Evolutionary conservation across 2,113 vertebrate species (phyloP).

Genomic region (Thalassarche chlororhynchos): DNA sequence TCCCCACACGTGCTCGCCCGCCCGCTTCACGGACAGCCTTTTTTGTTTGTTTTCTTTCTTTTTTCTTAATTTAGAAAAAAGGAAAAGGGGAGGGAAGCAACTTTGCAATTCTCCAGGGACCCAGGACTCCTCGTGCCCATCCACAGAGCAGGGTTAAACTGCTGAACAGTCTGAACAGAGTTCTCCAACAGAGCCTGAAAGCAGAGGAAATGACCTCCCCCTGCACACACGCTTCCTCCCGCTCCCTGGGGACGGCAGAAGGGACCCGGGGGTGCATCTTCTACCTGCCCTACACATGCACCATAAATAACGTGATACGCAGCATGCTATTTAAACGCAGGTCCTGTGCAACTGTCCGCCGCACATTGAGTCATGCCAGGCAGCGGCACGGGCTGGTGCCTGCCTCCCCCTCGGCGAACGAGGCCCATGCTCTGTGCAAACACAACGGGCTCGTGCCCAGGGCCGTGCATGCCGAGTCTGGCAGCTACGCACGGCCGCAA

Average conservation of each 20-base stretch:
- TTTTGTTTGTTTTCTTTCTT: neutral
- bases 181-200: neutral
- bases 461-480: accelerated
- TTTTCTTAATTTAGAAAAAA: neutral
- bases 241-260: neutral
- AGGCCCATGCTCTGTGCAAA: neutral
- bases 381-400: neutral
- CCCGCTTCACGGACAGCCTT: accelerated
- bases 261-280: accelerated
- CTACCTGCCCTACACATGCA: neutral
- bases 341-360: neutral
- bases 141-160: neutral
- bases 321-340: accelerated
- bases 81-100: neutral
- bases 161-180: neutral
- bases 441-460: neutral
- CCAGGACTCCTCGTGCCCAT: neutral
- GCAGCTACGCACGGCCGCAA: neutral
- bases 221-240: neutral
- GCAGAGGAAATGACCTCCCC: neutral
- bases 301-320: accelerated
- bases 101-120: neutral
- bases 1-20: accelerated
- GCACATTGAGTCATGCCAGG: accelerated
- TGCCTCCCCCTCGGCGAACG: accelerated